Percentiles rank a stretch among this genome's conserved stretches.
Evolutionary conservation across 2,113 vertebrate species (phyloP).

Genomic region (Axis porcinus): DNA sequence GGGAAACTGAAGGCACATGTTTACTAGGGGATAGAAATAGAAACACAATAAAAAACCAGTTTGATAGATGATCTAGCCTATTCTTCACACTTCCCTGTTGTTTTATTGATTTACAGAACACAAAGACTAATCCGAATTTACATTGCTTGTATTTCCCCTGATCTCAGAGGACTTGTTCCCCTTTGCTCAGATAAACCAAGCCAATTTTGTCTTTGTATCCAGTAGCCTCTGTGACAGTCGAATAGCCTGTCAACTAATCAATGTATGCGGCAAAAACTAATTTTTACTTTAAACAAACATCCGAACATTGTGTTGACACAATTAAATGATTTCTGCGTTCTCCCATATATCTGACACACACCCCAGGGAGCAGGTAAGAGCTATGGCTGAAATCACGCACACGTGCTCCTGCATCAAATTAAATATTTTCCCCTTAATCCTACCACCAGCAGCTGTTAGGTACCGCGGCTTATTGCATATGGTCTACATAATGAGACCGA

Average conservation of each 20-base stretch:
- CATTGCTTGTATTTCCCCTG: slow-evolving; percentile 70
- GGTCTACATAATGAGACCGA: slow-evolving; percentile 81
- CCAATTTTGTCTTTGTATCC: slow-evolving; percentile 72
- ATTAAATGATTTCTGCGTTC: slow-evolving; percentile 79
- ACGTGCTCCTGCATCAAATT: slow-evolving; percentile 81
- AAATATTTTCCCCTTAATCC: slow-evolving; percentile 83
- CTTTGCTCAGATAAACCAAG: slow-evolving; percentile 71
- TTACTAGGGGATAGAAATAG: slow-evolving; percentile 69
- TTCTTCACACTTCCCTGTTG: slow-evolving; percentile 71
- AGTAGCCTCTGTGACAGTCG: slow-evolving; percentile 62
- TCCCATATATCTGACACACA: slow-evolving; percentile 68
- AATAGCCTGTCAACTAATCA: slow-evolving; percentile 75
- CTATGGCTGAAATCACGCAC: slow-evolving; percentile 69
- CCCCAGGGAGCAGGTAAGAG: slow-evolving; percentile 78
- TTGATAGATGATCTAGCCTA: slow-evolving; percentile 71
- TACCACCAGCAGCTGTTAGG: slow-evolving; percentile 83
- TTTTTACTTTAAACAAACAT: slow-evolving; percentile 83
- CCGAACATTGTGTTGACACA: slow-evolving; percentile 79
- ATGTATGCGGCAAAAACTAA: slow-evolving; percentile 75
- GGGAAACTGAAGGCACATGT: slow-evolving; percentile 63
- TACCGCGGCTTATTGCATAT: slow-evolving; percentile 77
- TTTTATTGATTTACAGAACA: slow-evolving; percentile 81
- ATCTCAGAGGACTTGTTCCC: slow-evolving; percentile 69
- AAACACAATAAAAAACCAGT: slow-evolving; percentile 70
- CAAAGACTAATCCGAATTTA: slow-evolving; percentile 80